Evolutionary conservation across 2,113 vertebrate genomes (phyloP).

Genomic region (Motacilla alba): DNA sequence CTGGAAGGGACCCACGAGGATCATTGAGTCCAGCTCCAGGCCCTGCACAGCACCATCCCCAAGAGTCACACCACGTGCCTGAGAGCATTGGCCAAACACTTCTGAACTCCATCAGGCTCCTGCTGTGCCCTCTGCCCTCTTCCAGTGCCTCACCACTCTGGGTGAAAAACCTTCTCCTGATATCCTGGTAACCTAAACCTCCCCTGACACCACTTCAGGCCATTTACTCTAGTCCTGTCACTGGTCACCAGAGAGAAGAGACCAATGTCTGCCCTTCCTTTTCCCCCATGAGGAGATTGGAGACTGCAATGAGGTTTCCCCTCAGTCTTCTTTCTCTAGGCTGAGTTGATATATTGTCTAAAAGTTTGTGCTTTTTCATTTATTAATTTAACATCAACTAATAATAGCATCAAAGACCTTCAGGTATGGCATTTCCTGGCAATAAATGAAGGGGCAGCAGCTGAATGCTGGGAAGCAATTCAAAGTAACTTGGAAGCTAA

Average conservation of each 20-base stretch:
- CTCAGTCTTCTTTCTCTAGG: not conserved
- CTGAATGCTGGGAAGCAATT: not conserved
- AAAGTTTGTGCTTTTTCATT: not conserved
- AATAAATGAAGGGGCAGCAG: not conserved
- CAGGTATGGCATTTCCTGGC: not conserved
- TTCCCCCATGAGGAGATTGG: accelerated
- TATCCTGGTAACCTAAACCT: not conserved
- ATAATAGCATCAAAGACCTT: not conserved
- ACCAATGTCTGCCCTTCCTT: not conserved
- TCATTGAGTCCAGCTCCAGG: accelerated
- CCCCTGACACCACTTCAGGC: not conserved
- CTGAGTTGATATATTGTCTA: not conserved
- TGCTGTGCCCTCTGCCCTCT: not conserved
- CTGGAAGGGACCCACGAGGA: not conserved
- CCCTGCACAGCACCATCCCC: not conserved
- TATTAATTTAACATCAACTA: not conserved
- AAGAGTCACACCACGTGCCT: accelerated
- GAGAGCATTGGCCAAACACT: not conserved
- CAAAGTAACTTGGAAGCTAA: not conserved
- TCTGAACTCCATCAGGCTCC: accelerated
- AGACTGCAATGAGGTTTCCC: accelerated
- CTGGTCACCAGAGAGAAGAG: no score
- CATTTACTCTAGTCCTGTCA: not conserved
- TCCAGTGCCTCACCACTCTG: not conserved
- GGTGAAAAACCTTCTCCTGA: not conserved